phyloP scores from a whole-genome alignment of 2,797 vertebrate species.

The Diceros bicornis region DNA sequence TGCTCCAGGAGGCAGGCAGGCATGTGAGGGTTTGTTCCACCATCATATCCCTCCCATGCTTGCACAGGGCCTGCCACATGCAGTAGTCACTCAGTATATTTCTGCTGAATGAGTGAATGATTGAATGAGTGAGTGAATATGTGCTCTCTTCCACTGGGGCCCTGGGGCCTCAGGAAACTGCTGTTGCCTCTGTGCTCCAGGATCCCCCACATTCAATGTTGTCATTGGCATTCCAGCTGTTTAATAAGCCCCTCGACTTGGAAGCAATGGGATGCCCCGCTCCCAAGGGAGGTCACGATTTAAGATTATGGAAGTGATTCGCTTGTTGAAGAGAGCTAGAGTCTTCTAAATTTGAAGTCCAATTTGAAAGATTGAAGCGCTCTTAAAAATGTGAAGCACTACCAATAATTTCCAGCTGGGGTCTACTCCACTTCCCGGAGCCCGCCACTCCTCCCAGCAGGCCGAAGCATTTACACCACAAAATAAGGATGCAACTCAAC shows the following conservation, averaged over 20 bases:
- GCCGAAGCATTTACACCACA: neutral
- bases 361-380: slow-evolving; percentile 82
- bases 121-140: neutral
- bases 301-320: slow-evolving; percentile 77
- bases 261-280: neutral
- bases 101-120: neutral
- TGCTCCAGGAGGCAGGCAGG: too few species aligned
- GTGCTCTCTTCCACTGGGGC: neutral
- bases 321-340: slow-evolving; percentile 49
- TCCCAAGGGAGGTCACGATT: slow-evolving; percentile 66
- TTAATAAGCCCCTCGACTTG: slow-evolving; percentile 58
- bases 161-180: neutral
- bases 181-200: neutral
- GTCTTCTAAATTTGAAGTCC: slow-evolving; percentile 75
- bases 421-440: slow-evolving; percentile 66
- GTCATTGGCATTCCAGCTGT: slow-evolving; percentile 40
- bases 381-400: slow-evolving; percentile 77
- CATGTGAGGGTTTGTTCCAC: too few species aligned
- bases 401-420: slow-evolving; percentile 76
- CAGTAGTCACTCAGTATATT: neutral
- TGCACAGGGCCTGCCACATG: too few species aligned
- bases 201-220: slow-evolving; percentile 25
- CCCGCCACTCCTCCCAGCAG: neutral
- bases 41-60: rapidly evolving
- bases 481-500: neutral